phyloP scores from a whole-genome alignment of 2,797 vertebrate species.

The Neosilurus hyrtlii region DNA sequence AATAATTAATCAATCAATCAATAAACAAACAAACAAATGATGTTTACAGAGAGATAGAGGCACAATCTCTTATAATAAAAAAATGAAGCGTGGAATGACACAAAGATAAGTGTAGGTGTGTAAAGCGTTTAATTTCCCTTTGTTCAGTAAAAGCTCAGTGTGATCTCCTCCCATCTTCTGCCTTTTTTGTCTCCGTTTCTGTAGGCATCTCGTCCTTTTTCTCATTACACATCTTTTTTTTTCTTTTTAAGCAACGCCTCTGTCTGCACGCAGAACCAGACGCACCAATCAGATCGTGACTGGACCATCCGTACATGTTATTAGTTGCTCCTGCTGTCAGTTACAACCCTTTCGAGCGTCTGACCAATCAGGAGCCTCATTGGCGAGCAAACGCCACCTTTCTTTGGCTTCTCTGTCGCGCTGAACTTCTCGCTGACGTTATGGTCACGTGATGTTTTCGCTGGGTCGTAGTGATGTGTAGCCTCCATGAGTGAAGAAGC shows the following conservation, averaged over 20 bases:
- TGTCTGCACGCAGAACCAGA: constrained; percentile 46
- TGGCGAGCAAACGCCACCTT: constrained; percentile 25
- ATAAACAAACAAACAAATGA: constrained; percentile 10
- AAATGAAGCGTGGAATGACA: neutral
- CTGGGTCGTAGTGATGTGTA: constrained; percentile 67
- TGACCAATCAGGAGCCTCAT: constrained; percentile 8
- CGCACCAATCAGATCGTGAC: constrained; percentile 38
- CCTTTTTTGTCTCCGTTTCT: constrained; percentile 32
- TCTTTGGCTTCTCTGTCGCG: constrained; percentile 45
- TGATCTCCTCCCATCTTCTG: constrained; percentile 8
- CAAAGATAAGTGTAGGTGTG: neutral
- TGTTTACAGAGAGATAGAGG: neutral
- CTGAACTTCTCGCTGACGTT: constrained; percentile 50
- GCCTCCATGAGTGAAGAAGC: constrained; percentile 58
- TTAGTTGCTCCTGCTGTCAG: constrained; percentile 33
- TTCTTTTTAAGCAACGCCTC: constrained; percentile 30
- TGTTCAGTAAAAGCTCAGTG: neutral
- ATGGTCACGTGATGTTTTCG: constrained; percentile 76
- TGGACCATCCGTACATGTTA: neutral
- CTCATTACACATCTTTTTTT: constrained; percentile 41
- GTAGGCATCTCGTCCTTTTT: constrained; percentile 33
- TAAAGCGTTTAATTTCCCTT: constrained; percentile 4
- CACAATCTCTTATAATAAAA: neutral
- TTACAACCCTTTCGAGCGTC: constrained; percentile 9
- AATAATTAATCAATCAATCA: neutral